Percentiles rank a stretch among this genome's conserved stretches.
phyloP scores from a whole-genome alignment of 2,113 vertebrate species.

The Struthio camelus region DNA sequence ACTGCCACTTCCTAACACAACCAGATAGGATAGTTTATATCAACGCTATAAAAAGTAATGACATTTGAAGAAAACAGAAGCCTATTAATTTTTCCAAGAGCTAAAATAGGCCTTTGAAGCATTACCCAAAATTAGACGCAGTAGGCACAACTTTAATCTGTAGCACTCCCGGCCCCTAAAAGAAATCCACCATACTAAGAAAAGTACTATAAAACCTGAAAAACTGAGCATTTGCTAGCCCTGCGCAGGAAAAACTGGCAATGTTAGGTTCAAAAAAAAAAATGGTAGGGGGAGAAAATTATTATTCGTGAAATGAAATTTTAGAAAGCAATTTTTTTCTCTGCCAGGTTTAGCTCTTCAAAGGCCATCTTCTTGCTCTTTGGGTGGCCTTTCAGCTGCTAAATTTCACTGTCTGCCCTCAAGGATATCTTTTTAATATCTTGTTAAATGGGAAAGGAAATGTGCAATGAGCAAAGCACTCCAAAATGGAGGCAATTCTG shows the following conservation, averaged over 20 bases:
- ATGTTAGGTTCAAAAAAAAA: not conserved
- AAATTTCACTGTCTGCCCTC: slow-evolving; percentile 41
- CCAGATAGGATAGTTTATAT: not conserved
- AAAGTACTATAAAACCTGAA: not conserved
- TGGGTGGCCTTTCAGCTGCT: slow-evolving; percentile 19
- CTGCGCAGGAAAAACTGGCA: not conserved
- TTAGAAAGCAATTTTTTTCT: not conserved
- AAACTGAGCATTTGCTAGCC: not conserved
- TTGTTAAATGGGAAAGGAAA: slow-evolving; percentile 30
- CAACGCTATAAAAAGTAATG: slow-evolving; percentile 28
- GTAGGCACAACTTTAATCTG: not conserved
- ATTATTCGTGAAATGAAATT: not conserved
- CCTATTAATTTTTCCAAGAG: slow-evolving; percentile 25
- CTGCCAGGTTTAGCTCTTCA: slow-evolving; percentile 4
- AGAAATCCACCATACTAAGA: not conserved
- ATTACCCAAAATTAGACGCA: not conserved
- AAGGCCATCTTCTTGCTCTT: slow-evolving; percentile 28
- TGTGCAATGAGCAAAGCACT: not conserved
- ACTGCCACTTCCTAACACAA: not conserved
- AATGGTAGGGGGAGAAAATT: not conserved
- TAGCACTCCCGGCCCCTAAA: not conserved
- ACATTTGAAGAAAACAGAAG: slow-evolving; percentile 30
- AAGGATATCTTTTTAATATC: slow-evolving; percentile 54
- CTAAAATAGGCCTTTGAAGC: not conserved
- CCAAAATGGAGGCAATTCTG: slow-evolving; percentile 42